Percentiles rank a stretch among this genome's conserved stretches.
Conservation (phyloP, 1,140 invertebrate genomes). For the Episyrphus balteatus region DNA sequence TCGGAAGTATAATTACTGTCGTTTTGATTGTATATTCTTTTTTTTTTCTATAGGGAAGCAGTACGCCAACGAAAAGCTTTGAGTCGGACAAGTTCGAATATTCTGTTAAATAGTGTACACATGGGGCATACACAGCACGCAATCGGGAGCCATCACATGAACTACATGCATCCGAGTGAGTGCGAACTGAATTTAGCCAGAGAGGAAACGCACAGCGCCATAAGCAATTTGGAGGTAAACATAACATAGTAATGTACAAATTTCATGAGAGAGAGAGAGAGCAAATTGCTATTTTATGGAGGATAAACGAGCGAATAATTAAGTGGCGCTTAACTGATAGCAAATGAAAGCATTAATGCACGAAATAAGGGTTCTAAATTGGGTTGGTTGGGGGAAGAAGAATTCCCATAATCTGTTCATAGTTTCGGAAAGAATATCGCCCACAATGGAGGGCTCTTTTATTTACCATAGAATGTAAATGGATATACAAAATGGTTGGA, state of each 20-base stretch:
- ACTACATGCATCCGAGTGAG: conserved; percentile 52
- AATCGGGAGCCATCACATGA: conserved; percentile 47
- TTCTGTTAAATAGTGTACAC: conserved; percentile 69
- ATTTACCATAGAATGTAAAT: no score
- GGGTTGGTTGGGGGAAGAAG: no score
- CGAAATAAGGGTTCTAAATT: no score
- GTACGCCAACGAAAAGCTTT: conserved; percentile 76
- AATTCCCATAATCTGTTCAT: no score
- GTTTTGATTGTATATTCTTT: background rate
- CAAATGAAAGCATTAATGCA: no score
- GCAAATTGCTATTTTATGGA: no score
- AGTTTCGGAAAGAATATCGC: no score
- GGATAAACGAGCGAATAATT: no score
- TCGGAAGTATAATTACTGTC: background rate
- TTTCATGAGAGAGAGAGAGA: no score
- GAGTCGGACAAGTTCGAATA: conserved; percentile 68
- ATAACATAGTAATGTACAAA: background rate
- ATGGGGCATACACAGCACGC: conserved; percentile 60
- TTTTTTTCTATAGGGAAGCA: conserved; percentile 55
- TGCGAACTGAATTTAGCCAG: conserved; percentile 38
- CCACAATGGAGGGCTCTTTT: no score
- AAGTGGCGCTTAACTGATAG: no score
- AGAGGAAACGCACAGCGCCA: conserved; percentile 43
- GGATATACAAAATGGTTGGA: no score
- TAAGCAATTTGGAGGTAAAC: conserved; percentile 39